Conservation (phyloP, 2,113 vertebrate genomes). For the Forbesichthys papilliferus region DNA sequence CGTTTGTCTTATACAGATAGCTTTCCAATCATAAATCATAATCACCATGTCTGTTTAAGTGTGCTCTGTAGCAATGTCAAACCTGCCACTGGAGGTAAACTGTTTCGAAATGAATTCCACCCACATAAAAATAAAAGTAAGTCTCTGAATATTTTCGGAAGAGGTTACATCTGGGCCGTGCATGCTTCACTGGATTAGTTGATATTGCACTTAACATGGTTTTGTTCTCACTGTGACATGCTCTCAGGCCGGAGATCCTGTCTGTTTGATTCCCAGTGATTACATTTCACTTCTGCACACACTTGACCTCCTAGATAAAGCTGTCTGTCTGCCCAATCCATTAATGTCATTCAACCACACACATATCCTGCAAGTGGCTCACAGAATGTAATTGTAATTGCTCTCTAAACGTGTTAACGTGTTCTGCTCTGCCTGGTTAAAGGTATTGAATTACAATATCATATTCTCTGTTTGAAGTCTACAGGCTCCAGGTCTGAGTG, state of each 20-base stretch:
- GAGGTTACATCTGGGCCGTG: conserved; percentile 14
- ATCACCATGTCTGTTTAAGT: conserved; percentile 10
- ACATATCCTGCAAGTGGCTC: conserved; percentile 39
- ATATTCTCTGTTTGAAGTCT: too few species aligned
- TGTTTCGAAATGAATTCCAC: conserved; percentile 58
- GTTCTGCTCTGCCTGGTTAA: background rate
- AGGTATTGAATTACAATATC: too few species aligned
- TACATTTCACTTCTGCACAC: conserved; percentile 42
- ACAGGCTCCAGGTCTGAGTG: too few species aligned
- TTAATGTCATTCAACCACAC: conserved; percentile 45
- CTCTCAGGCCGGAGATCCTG: conserved; percentile 37
- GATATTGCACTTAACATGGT: conserved; percentile 47
- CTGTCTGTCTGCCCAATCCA: conserved; percentile 43
- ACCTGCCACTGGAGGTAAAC: conserved; percentile 30
- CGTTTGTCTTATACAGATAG: conserved; percentile 21
- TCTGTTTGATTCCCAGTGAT: conserved; percentile 50
- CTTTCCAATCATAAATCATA: conserved; percentile 27
- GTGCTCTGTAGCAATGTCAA: conserved; percentile 8
- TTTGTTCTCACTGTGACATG: conserved; percentile 40
- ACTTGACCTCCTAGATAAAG: conserved; percentile 53
- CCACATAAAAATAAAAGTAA: conserved; percentile 27
- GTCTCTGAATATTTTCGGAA: conserved; percentile 28
- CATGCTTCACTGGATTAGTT: conserved; percentile 17
- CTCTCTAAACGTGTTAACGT: conserved; percentile 20
- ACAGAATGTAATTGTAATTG: conserved; percentile 49